Evolutionary conservation across 2,113 vertebrate species (phyloP).

Genomic region (Saguinus midas): DNA sequence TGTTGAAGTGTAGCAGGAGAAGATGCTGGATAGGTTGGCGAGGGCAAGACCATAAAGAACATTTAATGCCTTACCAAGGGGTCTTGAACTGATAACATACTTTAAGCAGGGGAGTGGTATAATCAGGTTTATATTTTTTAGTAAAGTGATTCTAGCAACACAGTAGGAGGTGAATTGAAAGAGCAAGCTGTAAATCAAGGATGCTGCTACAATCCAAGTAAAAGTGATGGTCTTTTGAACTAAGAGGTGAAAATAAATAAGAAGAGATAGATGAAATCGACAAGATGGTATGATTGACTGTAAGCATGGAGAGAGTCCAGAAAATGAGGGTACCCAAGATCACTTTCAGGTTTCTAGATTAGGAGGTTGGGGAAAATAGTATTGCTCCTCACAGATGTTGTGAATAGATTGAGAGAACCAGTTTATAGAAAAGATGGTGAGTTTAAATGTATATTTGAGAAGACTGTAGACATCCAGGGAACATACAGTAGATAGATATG

Average conservation of each 20-base stretch:
- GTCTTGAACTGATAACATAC: background rate
- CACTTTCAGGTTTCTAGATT: background rate
- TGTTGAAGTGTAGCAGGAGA: background rate
- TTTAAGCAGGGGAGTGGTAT: background rate
- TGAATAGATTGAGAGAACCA: background rate
- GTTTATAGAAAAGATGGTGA: background rate
- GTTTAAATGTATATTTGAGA: background rate
- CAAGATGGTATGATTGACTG: background rate
- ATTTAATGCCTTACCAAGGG: background rate
- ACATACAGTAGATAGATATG: background rate
- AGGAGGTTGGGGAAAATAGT: background rate
- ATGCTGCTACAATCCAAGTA: background rate
- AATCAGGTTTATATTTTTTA: background rate
- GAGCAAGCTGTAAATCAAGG: background rate
- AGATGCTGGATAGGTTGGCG: background rate
- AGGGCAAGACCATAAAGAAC: background rate
- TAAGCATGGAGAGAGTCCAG: background rate
- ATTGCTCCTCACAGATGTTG: too few species aligned
- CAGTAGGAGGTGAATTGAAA: background rate
- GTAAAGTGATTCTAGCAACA: background rate
- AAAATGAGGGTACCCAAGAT: background rate
- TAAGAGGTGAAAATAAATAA: background rate
- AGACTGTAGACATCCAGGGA: rapidly evolving
- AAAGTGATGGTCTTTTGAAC: background rate
- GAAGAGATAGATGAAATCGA: background rate